Percentiles rank a stretch among this genome's conserved stretches.
Conservation (phyloP, 2,797 vertebrate species). For the Buceros bicornis region DNA sequence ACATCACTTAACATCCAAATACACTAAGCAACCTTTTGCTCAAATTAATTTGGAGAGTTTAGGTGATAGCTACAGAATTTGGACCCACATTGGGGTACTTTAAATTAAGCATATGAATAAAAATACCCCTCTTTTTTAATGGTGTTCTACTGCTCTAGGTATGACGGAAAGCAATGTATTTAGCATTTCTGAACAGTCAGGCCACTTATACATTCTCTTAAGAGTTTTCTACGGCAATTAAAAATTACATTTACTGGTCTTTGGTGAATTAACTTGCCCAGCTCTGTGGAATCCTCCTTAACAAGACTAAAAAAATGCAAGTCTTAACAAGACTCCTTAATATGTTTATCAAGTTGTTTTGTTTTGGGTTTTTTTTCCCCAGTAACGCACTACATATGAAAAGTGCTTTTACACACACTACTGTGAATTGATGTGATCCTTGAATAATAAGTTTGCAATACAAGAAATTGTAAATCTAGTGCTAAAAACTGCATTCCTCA, state of each 20-base stretch:
- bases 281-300: background rate
- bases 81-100: background rate
- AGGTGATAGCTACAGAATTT: background rate
- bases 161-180: background rate
- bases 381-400: background rate
- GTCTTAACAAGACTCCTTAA: no score
- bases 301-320: background rate
- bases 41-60: background rate
- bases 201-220: background rate
- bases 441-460: background rate
- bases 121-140: background rate
- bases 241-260: background rate
- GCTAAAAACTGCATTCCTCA: background rate
- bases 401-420: background rate
- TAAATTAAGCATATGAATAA: background rate
- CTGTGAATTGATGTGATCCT: background rate
- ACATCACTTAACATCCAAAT: background rate
- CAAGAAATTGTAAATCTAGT: background rate
- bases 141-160: background rate
- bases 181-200: background rate
- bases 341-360: rapidly evolving
- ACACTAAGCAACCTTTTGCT: background rate
- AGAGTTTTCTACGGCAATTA: background rate
- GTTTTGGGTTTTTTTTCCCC: background rate
- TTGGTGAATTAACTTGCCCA: background rate